Base-by-base conservation (phyloP, 2,888 invertebrate genomes). In the Drosophila phalerata region DNA sequence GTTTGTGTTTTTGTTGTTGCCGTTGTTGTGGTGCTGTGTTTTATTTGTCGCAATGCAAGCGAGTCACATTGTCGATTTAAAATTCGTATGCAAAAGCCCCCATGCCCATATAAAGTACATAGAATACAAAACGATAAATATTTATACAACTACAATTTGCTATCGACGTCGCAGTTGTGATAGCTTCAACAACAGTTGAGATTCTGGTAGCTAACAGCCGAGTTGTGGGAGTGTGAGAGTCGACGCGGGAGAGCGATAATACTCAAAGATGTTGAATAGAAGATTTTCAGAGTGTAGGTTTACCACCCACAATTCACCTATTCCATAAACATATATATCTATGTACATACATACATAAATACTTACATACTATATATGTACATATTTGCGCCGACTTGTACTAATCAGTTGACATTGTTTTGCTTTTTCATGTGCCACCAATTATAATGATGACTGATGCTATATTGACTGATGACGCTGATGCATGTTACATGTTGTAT, bases 261-360 rank as follows among this genome's bases (percentile, higher is more conserved):
- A 37, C 5, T 11, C 5, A 8, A 28, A 17, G 15, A 32, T 30
- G 25, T 22, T 71, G 56, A 67, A 79, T 3, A 71, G 70, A 57
- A 63, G 73, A 5, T 51, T 71, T 28, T 45, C 80, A 4, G 77
- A 72, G 57, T 74, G 80, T 82, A 71, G 53, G 63, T 13, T 30
- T n/a, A n/a, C 6, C 34, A 22, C 11, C 19, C 32, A 32, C 3
- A 22, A 22, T 4, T 22, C 4, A 22, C 22, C 2, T 22, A 22
- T 22, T 2, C 0, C 22, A 2, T 22, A 22, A 22, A 3, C 22
- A 22, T 22, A 22, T 3, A 22, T 22, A 19, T 19, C 1, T 19
- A 19, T 19, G 19, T 19, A 19, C 19, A 19, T 3, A 19, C 19
- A 19, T 19, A 19, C 19, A 19, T 19, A 19, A 2, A 19, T 19